Evolutionary conservation across 2,888 invertebrate genomes (phyloP).

Genomic region (Ophion obscuratus): DNA sequence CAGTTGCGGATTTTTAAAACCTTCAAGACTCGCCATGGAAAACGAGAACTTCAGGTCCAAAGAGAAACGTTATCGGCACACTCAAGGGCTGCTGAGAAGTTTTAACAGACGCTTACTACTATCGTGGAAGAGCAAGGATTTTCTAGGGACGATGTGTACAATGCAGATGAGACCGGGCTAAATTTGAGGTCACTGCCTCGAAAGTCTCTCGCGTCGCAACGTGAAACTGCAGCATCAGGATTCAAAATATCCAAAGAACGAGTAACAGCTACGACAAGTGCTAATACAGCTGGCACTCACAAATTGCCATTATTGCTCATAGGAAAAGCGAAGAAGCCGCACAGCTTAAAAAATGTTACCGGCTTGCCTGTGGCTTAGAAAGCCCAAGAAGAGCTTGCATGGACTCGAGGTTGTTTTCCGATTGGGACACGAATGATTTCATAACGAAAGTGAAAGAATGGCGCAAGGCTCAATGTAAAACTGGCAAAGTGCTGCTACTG

Average conservation of each 20-base stretch:
- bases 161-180: slow-evolving; percentile 71
- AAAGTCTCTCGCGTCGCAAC: slow-evolving; percentile 63
- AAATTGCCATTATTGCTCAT: slow-evolving; percentile 72
- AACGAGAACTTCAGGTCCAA: neutral
- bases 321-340: slow-evolving; percentile 73
- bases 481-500: slow-evolving; percentile 17
- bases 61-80: neutral
- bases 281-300: slow-evolving; percentile 72
- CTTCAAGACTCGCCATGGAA: slow-evolving; percentile 16
- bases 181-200: slow-evolving; percentile 69
- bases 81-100: neutral
- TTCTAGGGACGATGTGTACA: slow-evolving; percentile 66
- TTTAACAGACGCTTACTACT: slow-evolving; percentile 11
- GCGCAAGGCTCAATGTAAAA: neutral
- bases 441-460: too few relatives aligned
- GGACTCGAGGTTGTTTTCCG: slow-evolving; percentile 65
- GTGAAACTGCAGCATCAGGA: slow-evolving; percentile 67
- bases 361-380: slow-evolving; percentile 66
- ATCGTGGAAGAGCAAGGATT: slow-evolving; percentile 21
- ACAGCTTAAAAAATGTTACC: slow-evolving; percentile 69
- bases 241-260: slow-evolving; percentile 68
- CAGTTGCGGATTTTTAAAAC: neutral
- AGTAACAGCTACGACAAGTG: slow-evolving; percentile 67
- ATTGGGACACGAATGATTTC: slow-evolving; percentile 6
- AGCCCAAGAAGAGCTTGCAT: slow-evolving; percentile 72